phyloP scores from a whole-genome alignment of 2,888 invertebrate genomes.

The Scotopteryx bipunctaria region DNA sequence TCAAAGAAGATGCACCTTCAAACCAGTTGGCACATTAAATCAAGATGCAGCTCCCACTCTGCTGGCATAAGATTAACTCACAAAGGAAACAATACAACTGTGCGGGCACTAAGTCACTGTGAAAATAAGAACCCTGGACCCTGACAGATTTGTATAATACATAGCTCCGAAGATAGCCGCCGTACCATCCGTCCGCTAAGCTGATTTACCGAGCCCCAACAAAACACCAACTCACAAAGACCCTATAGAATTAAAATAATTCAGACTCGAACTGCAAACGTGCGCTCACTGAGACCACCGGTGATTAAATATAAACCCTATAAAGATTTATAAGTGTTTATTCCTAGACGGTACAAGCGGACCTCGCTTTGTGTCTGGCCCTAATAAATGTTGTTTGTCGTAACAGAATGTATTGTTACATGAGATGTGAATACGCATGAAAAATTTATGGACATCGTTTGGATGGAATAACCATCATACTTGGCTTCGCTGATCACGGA shows the following conservation, averaged over 20 bases:
- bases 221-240: slow-evolving; percentile 65
- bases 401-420: slow-evolving; percentile 67
- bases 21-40: not conserved
- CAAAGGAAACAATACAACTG: slow-evolving; percentile 26
- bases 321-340: slow-evolving; percentile 80
- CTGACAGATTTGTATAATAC: slow-evolving; percentile 62
- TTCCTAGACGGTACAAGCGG: slow-evolving; percentile 57
- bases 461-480: slow-evolving; percentile 45
- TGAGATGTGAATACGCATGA: slow-evolving; percentile 57
- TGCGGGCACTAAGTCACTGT: slow-evolving; percentile 23
- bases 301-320: slow-evolving; percentile 77
- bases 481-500: slow-evolving; percentile 41
- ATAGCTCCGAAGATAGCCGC: slow-evolving; percentile 63
- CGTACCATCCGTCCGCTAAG: slow-evolving; percentile 70
- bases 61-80: slow-evolving; percentile 15
- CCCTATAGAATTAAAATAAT: slow-evolving; percentile 72
- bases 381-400: slow-evolving; percentile 73
- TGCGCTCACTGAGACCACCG: slow-evolving; percentile 68
- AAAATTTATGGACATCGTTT: slow-evolving; percentile 58
- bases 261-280: slow-evolving; percentile 70
- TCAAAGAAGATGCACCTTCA: not conserved
- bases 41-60: slow-evolving; percentile 11
- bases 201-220: slow-evolving; percentile 76
- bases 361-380: slow-evolving; percentile 55
- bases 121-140: slow-evolving; percentile 31